Percentiles rank a stretch among this genome's conserved stretches.
phyloP scores from a whole-genome alignment of 2,888 invertebrate genomes.

The Morinoia aosen region DNA sequence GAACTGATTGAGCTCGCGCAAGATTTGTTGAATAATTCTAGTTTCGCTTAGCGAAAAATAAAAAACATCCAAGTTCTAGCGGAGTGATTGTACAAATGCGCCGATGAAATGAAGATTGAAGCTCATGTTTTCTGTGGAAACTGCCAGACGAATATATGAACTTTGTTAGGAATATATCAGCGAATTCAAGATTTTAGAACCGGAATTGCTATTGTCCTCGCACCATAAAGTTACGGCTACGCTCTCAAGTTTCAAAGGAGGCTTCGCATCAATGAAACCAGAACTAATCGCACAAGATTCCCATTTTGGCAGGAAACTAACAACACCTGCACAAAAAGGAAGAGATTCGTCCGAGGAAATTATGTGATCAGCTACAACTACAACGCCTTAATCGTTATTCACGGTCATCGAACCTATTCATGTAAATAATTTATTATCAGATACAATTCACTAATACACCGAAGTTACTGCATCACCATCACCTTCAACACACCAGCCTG shows the following conservation, averaged over 20 bases:
- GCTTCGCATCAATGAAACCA: neutral
- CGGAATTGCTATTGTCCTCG: neutral
- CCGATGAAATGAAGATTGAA: too few species aligned
- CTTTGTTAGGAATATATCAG: too few species aligned
- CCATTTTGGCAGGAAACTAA: neutral
- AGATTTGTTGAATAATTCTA: too few species aligned
- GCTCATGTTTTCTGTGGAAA: too few species aligned
- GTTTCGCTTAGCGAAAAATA: too few species aligned
- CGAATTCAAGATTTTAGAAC: too few species aligned
- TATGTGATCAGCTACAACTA: neutral
- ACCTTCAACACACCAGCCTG: neutral
- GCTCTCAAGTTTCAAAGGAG: neutral
- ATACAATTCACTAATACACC: neutral
- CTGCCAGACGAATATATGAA: too few species aligned
- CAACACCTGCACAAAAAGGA: neutral
- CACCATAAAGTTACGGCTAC: neutral
- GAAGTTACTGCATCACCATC: neutral
- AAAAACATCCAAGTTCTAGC: too few species aligned
- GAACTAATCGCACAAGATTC: neutral
- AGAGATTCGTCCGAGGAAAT: neutral
- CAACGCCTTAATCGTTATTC: neutral
- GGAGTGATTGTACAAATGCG: too few species aligned
- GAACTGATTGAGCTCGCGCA: neutral
- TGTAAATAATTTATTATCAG: neutral
- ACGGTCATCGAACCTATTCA: neutral